These are phyloP conservation scores for Xyrichtys novacula DNA, from an alignment of 2,797 vertebrate species.

Conservation along the genomic window DNA sequence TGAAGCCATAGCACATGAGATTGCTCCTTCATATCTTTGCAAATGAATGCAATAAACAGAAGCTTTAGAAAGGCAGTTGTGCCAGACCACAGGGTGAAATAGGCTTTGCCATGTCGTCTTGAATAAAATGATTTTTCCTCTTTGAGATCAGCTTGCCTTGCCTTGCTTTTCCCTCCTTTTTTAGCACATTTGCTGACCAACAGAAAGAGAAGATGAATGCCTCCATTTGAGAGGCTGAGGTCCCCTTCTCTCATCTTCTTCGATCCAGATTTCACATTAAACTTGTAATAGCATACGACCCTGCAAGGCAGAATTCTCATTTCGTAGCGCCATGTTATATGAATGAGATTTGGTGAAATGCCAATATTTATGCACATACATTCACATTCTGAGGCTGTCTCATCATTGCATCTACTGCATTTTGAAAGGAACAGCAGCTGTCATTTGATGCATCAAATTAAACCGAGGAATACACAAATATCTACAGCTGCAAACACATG, in stretches of 20 bases:
- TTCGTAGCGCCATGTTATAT: constrained; percentile 85
- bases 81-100: constrained; percentile 63
- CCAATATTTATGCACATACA: constrained; percentile 90
- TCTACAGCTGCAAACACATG: constrained; percentile 5
- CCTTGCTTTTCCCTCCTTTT: constrained; percentile 65
- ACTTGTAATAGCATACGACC: constrained; percentile 86
- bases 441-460: constrained; percentile 78
- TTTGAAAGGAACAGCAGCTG: constrained; percentile 75
- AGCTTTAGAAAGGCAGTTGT: constrained; percentile 23
- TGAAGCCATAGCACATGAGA: constrained; percentile 18
- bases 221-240: constrained; percentile 79
- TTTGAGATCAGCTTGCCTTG: constrained; percentile 75
- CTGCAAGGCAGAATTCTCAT: constrained; percentile 84
- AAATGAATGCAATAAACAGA: constrained; percentile 68
- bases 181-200: constrained; percentile 84
- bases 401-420: constrained; percentile 72
- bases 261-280: constrained; percentile 85
- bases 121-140: constrained; percentile 72
- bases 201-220: constrained; percentile 87
- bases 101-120: constrained; percentile 44
- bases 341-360: constrained; percentile 87
- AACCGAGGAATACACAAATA: constrained; percentile 51
- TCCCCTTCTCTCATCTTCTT: constrained; percentile 77
- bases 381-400: constrained; percentile 75
- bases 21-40: constrained; percentile 29